These are phyloP conservation scores for Ferdinandea cuprea DNA, from an alignment of 2,888 invertebrate genomes.

Conservation along the genomic window DNA sequence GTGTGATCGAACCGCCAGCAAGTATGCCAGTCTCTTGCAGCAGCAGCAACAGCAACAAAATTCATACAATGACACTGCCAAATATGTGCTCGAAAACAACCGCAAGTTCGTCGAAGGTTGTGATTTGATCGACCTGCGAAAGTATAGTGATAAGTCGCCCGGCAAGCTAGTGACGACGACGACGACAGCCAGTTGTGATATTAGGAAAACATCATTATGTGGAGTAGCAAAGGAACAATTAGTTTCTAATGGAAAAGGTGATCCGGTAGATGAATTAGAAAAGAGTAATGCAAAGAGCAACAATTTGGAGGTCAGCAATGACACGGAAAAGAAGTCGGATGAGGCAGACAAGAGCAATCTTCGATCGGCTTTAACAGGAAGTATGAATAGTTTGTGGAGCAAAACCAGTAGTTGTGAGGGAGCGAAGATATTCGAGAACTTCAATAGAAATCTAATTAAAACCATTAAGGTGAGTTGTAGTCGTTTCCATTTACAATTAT, in stretches of 20 bases:
- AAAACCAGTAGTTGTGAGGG: constrained; percentile 83
- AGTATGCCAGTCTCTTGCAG: constrained; percentile 60
- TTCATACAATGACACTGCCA: constrained; percentile 75
- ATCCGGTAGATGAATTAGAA: constrained; percentile 42
- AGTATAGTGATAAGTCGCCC: constrained; percentile 66
- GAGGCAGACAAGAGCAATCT: constrained; percentile 74
- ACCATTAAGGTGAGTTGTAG: constrained; percentile 81
- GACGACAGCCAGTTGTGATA: constrained; percentile 61
- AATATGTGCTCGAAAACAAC: constrained; percentile 73
- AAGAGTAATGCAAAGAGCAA: constrained; percentile 61
- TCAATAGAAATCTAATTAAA: constrained; percentile 83
- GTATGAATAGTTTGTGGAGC: constrained; percentile 83
- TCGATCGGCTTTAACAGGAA: constrained; percentile 79
- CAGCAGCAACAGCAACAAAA: constrained; percentile 65
- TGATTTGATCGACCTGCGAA: constrained; percentile 73
- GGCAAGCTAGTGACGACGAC: constrained; percentile 46
- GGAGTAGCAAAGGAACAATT: constrained; percentile 38
- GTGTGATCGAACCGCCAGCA: constrained; percentile 83
- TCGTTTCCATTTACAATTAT: neutral
- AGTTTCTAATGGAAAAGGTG: constrained; percentile 36
- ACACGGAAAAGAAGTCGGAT: constrained; percentile 76
- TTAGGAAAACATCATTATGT: constrained; percentile 51
- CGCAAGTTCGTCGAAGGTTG: constrained; percentile 49
- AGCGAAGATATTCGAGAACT: constrained; percentile 83
- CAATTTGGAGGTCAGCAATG: constrained; percentile 59